Evolutionary conservation across 1,140 invertebrate genomes (phyloP), one percentile per base, ranked within the genome.

Genomic region (Pachypeltis micranthus): DNA sequence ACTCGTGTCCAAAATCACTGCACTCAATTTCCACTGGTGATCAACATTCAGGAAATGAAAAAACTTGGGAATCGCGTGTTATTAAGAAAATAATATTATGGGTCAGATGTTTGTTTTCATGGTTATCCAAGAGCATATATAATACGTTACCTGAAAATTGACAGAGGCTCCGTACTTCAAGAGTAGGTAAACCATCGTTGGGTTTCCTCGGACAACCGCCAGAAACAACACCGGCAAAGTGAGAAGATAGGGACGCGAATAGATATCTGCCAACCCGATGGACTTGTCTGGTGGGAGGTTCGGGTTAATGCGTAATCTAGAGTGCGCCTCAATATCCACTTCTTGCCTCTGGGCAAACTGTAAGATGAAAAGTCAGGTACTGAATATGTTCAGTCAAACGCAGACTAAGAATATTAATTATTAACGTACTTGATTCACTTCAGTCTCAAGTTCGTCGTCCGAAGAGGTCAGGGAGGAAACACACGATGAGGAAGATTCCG

Each of bases 121-220:
- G n/a, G n/a, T n/a, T n/a, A n/a, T n/a, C n/a, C n/a, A n/a, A n/a
- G n/a, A n/a, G n/a, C n/a, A n/a, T n/a, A n/a, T n/a, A n/a, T n/a
- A n/a, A n/a, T 27, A 16, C 27, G 71, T 70, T 63, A 75, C 81
- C 63, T 76, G 73, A 34, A 75, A 70, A 61, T 77, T 77, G 16
- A 78, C 73, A 19, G 72, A 67, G 0, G 81, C 81, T 10, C 81
- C 80, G 65, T 78, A 78, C 62, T 79, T 77, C 16, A 82, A 74
- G 4, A 83, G 73, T 1, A 81, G 68, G n/a, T 76, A 74, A 1
- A 80, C 74, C 12, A 79, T 74, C 16, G 74, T 75, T 2, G 77
- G 70, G 63, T 79, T 77, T 4, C 77, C 77, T 10, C 76, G 69
- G 12, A 76, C 77, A 0, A 80, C 78, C 0, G 80, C 80, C 12